Evolutionary conservation across 2,888 invertebrate genomes (phyloP).

Genomic region (Drosophila peninsularis): DNA sequence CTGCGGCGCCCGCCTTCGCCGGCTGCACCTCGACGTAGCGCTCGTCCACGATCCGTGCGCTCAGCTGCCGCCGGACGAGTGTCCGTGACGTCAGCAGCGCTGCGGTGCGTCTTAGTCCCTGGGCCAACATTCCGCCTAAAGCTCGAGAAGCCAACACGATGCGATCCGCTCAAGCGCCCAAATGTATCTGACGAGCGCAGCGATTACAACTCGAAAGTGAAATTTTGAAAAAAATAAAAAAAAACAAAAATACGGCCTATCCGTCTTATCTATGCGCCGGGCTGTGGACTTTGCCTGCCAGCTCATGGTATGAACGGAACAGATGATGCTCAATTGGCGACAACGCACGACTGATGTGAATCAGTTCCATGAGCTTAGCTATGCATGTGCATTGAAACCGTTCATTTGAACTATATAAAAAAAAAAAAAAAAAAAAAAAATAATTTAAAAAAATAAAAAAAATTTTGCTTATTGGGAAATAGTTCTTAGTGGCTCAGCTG

Average conservation of each 20-base stretch:
- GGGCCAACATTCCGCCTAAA: conserved; percentile 40
- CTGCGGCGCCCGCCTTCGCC: conserved; percentile 19
- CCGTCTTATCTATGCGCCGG: conserved; percentile 37
- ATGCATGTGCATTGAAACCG: not conserved
- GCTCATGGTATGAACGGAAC: conserved; percentile 41
- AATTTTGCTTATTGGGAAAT: too few species aligned
- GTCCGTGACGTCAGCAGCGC: not conserved
- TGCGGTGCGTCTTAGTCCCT: conserved; percentile 23
- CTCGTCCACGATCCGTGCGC: conserved; percentile 69
- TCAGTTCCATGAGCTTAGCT: too few species aligned
- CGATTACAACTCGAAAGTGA: conserved; percentile 27
- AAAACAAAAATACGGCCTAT: not conserved
- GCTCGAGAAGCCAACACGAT: not conserved
- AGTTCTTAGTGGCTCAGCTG: too few species aligned
- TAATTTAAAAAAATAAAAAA: too few species aligned
- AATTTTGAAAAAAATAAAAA: not conserved
- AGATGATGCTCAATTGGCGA: not conserved
- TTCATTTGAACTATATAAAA: not conserved
- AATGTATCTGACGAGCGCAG: conserved; percentile 16
- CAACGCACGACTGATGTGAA: not conserved
- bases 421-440: too few species aligned
- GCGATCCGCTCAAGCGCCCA: conserved; percentile 13
- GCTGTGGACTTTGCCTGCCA: conserved; percentile 66
- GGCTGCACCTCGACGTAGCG: conserved; percentile 67
- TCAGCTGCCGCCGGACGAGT: conserved; percentile 33